Evolutionary conservation across 2,797 vertebrate species (phyloP), one percentile per base, ranked within the genome.

Genomic region (Labroides dimidiatus): DNA sequence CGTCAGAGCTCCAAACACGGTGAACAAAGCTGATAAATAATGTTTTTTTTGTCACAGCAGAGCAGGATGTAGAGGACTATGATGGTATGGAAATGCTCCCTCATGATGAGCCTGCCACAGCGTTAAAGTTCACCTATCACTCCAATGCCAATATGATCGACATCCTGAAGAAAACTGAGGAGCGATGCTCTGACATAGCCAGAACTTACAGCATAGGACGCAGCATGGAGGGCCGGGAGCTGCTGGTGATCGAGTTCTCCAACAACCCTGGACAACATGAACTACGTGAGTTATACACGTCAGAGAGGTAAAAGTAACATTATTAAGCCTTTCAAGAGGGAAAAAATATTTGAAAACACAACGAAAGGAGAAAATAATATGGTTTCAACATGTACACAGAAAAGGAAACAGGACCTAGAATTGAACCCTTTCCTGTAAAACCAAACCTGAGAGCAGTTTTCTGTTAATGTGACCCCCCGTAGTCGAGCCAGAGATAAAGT

Each of bases 401-500:
- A 24, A 49, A 49, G 15, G 7, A 23, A 49, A 17, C 0, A 13
- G 13, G 21, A 23, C 45, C 13, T 21, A 48, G 45, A 48, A 13
- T 5, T 23, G 21, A 49, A 20, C 47, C 47, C 12, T 49, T 56
- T 37, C 41, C 47, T n/a, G 8, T 58, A 37, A 36, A 55, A 24
- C 11, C 55, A 17, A 5, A 43, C 45, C 21, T 44, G 30, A 53
- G 30, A 67, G 3, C 39, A 21, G 16, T 44, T 37, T 39, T 14
- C 43, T 67, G 39, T 63, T 17, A 53, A 62, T 62, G 20, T 74
- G 48, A 27, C 27, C 51, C 70, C 53, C 84, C 91, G 14, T 48
- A 99, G 98, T 98, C 61, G 95, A 98, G 72, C 98, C 98, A 0
- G 97, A 98, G 89, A 93, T 98, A 54, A 99, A 98, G 76, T 97